phyloP scores from a whole-genome alignment of 2,113 vertebrate genomes.

The Seriola rivoliana region DNA sequence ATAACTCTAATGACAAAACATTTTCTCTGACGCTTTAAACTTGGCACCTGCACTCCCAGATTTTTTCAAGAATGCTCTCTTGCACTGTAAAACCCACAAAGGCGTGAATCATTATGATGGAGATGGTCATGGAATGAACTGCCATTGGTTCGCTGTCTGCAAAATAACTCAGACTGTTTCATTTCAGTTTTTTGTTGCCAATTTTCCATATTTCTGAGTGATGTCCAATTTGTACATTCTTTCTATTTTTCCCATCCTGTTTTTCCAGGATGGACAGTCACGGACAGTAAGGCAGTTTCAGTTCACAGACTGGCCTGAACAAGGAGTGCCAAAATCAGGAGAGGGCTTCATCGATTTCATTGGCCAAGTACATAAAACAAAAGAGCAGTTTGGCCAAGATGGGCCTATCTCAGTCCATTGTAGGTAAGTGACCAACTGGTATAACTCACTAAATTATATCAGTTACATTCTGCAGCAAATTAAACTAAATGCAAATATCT shows the following conservation, averaged over 20 bases:
- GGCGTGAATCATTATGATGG: neutral
- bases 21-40: slow-evolving; percentile 45
- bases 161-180: slow-evolving; percentile 6
- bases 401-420: slow-evolving; percentile 99
- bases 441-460: neutral
- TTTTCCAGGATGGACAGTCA: slow-evolving; percentile 95
- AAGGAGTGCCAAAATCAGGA: slow-evolving; percentile 99
- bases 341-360: slow-evolving; percentile 99
- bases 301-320: slow-evolving; percentile 99
- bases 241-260: neutral
- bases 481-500: neutral
- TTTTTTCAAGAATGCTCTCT: neutral
- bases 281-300: slow-evolving; percentile 99
- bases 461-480: neutral
- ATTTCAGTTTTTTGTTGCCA: neutral
- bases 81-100: slow-evolving; percentile 22
- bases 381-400: slow-evolving; percentile 99
- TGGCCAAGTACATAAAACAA: slow-evolving; percentile 99
- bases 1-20: slow-evolving; percentile 66
- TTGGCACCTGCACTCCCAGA: neutral
- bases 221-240: slow-evolving; percentile 39
- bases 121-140: slow-evolving; percentile 2
- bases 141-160: neutral
- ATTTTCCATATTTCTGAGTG: slow-evolving; percentile 40
- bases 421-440: slow-evolving; percentile 86